These are phyloP conservation scores for Zygothrica quintamaculata DNA, from an alignment of 2,888 invertebrate species.

Conservation along the genomic window DNA sequence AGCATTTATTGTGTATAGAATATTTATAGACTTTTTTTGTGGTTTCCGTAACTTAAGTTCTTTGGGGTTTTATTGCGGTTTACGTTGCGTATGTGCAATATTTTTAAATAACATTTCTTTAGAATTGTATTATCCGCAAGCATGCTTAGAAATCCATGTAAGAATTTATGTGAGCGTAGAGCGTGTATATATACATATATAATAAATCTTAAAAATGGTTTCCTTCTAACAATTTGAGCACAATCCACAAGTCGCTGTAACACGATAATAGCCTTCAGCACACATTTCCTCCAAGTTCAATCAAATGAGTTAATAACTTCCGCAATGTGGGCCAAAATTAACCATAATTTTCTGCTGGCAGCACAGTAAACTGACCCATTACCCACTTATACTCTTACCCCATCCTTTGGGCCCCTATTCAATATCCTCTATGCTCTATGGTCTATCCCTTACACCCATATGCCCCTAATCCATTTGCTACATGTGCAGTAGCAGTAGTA, in stretches of 20 bases:
- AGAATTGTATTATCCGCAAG: not conserved
- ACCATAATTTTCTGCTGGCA: slow-evolving; percentile 57
- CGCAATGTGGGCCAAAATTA: slow-evolving; percentile 65
- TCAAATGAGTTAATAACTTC: slow-evolving; percentile 68
- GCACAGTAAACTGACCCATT: slow-evolving; percentile 63
- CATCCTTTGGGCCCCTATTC: slow-evolving; percentile 3
- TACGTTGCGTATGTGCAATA: slow-evolving; percentile 26
- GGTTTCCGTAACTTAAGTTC: slow-evolving; percentile 18
- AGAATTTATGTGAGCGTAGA: slow-evolving; percentile 2
- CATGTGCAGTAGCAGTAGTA: not conserved
- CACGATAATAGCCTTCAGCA: slow-evolving; percentile 21
- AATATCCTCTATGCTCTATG: not conserved
- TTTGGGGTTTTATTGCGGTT: not conserved
- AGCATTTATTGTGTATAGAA: not conserved
- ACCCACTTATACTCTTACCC: slow-evolving; percentile 16
- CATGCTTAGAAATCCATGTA: not conserved
- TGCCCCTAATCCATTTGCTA: too few relatives aligned
- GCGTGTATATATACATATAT: not conserved
- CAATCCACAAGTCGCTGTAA: slow-evolving; percentile 35
- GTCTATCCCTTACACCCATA: not conserved
- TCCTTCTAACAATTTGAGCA: not conserved
- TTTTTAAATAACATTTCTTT: slow-evolving; percentile 1
- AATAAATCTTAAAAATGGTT: not conserved
- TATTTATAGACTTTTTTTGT: not conserved
- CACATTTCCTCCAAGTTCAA: slow-evolving; percentile 50